Conservation (phyloP, 2,113 vertebrate species). For the Cygnus buccinator region DNA sequence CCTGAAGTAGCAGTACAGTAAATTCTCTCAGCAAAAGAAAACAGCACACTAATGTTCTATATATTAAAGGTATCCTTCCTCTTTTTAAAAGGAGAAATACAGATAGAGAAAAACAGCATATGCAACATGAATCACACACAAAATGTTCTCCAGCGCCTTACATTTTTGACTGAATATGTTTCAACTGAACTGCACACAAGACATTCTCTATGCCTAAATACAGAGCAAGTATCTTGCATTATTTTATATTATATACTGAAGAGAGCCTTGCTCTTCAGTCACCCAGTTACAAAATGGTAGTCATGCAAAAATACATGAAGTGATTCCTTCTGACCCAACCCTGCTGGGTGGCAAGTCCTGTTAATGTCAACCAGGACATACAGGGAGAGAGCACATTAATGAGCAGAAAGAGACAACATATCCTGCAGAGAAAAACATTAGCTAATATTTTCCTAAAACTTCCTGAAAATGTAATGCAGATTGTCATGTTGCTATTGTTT, state of each 20-base stretch:
- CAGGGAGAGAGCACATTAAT: background rate
- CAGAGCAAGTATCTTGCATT: slow-evolving; percentile 6
- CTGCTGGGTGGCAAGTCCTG: background rate
- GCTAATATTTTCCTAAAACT: background rate
- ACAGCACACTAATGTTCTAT: background rate
- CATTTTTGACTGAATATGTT: background rate
- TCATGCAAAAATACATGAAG: background rate
- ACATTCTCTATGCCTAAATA: background rate
- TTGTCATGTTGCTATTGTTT: background rate
- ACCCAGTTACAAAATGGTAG: background rate
- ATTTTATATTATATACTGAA: background rate
- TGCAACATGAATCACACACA: background rate
- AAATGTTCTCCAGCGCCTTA: background rate
- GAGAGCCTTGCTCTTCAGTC: background rate
- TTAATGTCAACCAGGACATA: background rate
- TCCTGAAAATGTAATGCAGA: background rate
- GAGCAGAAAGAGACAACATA: background rate
- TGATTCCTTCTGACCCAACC: background rate
- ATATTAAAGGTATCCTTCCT: background rate
- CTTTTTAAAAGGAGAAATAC: background rate
- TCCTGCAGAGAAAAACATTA: background rate
- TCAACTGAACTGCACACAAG: background rate
- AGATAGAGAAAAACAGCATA: background rate
- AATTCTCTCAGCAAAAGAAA: slow-evolving; percentile 9
- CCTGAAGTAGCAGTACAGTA: background rate